Evolutionary conservation across 2,113 vertebrate genomes (phyloP).

Genomic region (Nibea coibor): DNA sequence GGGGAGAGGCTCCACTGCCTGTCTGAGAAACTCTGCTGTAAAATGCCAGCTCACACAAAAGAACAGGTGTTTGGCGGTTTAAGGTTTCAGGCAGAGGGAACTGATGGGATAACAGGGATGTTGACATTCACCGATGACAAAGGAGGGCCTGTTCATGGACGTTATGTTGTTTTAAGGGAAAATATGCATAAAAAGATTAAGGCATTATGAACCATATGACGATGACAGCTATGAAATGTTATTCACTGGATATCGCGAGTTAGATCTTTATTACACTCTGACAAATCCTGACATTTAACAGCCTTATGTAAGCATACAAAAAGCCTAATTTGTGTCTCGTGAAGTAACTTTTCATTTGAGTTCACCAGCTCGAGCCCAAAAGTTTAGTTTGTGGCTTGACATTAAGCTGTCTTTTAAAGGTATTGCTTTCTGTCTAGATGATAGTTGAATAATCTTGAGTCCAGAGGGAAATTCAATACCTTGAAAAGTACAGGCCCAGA

Average conservation of each 20-base stretch:
- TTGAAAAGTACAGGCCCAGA: constrained; percentile 48
- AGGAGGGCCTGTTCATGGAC: constrained; percentile 76
- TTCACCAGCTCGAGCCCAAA: neutral
- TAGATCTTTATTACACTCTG: constrained; percentile 60
- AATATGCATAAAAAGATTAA: constrained; percentile 78
- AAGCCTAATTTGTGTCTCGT: neutral
- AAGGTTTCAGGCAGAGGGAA: constrained; percentile 79
- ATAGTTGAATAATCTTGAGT: constrained; percentile 51
- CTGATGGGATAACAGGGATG: constrained; percentile 79
- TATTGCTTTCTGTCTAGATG: constrained; percentile 45
- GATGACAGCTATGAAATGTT: constrained; percentile 74
- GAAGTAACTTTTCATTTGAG: neutral
- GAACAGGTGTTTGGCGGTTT: constrained; percentile 86
- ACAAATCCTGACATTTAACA: constrained; percentile 42
- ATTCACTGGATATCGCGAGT: constrained; percentile 43
- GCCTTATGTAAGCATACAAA: neutral
- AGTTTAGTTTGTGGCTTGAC: constrained; percentile 10
- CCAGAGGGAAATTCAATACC: constrained; percentile 68
- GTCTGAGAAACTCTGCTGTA: constrained; percentile 76
- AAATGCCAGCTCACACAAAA: constrained; percentile 83
- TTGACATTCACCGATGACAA: constrained; percentile 83
- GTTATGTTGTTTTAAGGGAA: constrained; percentile 74
- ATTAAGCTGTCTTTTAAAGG: constrained; percentile 29
- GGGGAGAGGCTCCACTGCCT: constrained; percentile 61
- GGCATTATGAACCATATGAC: constrained; percentile 62